Evolutionary conservation across 2,113 vertebrate genomes (phyloP), one percentile per base, ranked within the genome.

Genomic region (Xenopus laevis): DNA sequence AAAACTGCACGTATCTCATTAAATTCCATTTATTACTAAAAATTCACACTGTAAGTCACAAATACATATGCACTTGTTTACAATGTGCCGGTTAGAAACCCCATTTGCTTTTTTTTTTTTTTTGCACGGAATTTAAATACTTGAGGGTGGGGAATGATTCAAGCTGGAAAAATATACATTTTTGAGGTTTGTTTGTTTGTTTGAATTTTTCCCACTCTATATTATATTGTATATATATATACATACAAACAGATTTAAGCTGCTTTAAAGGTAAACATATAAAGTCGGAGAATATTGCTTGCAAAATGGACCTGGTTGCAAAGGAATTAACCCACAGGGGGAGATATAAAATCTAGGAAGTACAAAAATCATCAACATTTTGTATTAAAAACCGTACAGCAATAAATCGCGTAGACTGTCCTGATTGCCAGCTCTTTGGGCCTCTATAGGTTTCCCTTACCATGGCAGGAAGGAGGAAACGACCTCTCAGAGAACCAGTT

Each of bases 201-300:
- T n/a, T n/a, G n/a, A n/a, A 40, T 27, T 60, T 67, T 67, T 11
- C 18, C 44, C 47, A 13, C 47, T 13, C 47, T 15, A 7, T 50
- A 50, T 7, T 10, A 50, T 50, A 33, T 53, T 68, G 61, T 33
- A 46, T 75, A 63, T 75, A 68, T 68, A 62, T 78, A 71, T 80
- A 85, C 78, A 89, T 91, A 92, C 80, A 92, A 92, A 92, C 82
- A 87, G 84, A 86, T 83, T 80, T 82, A 73, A 80, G 79, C 87
- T 82, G 82, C 83, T 88, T 88, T 89, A 87, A 85, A 89, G 85
- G 84, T 91, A 88, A 91, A 89, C 86, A 90, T 90, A 92, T 82
- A 90, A 90, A 91, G 89, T 79, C 87, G 70, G 83, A 83, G 84
- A 82, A 83, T 92, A 92, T 92, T 92, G 91, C 91, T 92, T 91